phyloP scores from a whole-genome alignment of 2,113 vertebrate genomes.

The Nannospalax galili region DNA sequence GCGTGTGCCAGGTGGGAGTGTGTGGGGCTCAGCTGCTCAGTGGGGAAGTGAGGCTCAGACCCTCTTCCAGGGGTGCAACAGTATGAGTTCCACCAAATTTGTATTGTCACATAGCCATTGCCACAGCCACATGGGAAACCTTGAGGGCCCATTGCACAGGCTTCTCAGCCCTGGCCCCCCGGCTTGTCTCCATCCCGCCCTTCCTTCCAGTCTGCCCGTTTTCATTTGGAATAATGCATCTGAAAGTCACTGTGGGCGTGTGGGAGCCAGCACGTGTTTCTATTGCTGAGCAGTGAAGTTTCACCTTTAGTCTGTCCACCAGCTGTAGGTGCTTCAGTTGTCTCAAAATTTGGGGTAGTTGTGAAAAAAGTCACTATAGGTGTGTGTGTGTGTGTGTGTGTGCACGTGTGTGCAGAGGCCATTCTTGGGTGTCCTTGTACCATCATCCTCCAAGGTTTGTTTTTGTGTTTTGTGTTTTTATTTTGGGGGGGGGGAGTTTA shows the following conservation, averaged over 20 bases:
- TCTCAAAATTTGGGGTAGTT: neutral
- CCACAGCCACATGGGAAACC: neutral
- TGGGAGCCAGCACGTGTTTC: neutral
- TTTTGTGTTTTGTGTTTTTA: too few relatives aligned
- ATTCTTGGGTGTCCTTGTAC: neutral
- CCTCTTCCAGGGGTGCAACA: too few relatives aligned
- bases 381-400: neutral
- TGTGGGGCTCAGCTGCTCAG: neutral
- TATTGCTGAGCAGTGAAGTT: neutral
- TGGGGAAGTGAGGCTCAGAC: neutral
- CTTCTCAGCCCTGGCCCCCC: neutral
- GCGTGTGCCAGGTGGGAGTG: neutral
- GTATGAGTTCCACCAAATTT: too few relatives aligned
- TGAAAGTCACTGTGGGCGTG: neutral
- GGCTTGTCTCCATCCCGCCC: neutral
- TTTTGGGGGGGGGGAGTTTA: too few relatives aligned
- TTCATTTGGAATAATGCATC: neutral
- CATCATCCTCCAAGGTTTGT: neutral
- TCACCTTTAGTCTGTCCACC: neutral
- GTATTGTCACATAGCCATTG: neutral
- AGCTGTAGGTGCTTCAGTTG: neutral
- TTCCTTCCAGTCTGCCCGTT: neutral
- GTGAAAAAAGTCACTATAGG: neutral
- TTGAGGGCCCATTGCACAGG: neutral
- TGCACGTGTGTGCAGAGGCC: neutral